Evolutionary conservation across 2,797 vertebrate genomes (phyloP).

Genomic region (Babyrousa celebensis): DNA sequence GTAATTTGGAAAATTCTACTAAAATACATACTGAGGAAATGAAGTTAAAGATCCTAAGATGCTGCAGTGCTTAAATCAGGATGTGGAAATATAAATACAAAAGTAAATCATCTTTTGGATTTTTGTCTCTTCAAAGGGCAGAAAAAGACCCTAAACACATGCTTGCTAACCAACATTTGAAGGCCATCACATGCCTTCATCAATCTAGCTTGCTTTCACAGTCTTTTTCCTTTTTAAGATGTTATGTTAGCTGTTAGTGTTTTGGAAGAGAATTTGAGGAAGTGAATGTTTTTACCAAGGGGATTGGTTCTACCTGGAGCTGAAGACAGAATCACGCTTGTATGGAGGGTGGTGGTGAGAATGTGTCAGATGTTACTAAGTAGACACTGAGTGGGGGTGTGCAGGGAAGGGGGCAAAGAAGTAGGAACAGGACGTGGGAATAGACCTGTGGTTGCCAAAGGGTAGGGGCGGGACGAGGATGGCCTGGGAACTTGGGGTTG

Average conservation of each 20-base stretch:
- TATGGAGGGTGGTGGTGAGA: background rate
- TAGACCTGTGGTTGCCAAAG: no score
- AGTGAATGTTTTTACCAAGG: background rate
- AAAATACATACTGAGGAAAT: conserved; percentile 23
- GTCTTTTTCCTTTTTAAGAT: background rate
- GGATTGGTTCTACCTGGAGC: background rate
- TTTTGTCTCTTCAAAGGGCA: background rate
- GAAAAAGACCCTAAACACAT: conserved; percentile 34
- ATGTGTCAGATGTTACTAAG: background rate
- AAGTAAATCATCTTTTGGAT: conserved; percentile 50
- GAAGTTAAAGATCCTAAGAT: conserved; percentile 47
- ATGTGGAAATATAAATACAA: conserved; percentile 54
- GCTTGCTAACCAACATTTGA: background rate
- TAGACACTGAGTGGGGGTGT: background rate
- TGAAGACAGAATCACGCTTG: background rate
- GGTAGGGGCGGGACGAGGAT: no score
- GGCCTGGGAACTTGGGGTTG: no score
- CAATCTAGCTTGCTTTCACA: background rate
- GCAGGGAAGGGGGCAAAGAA: background rate
- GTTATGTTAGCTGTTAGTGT: background rate
- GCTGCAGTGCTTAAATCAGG: background rate
- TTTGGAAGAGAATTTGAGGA: conserved; percentile 10
- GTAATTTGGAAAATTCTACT: conserved; percentile 64
- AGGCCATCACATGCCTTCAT: background rate
- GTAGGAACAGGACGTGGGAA: background rate